Evolutionary conservation across 2,888 invertebrate genomes (phyloP), one percentile per base, ranked within the genome.

Genomic region (Barypeithes pellucidus): DNA sequence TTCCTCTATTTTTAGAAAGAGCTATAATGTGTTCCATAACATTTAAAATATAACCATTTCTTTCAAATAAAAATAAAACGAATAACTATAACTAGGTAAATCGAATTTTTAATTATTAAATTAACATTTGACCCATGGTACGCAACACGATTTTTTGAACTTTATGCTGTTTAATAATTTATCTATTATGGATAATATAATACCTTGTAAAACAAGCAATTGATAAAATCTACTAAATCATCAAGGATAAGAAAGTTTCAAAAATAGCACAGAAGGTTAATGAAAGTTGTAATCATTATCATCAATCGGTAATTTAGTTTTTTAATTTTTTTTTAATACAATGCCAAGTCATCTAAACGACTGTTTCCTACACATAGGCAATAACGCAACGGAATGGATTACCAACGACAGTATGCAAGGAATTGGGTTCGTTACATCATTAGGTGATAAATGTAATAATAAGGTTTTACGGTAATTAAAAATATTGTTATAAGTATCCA

Each of bases 381-480:
- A 39, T 8, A 39, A 39, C 29, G 14, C 29, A 54, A 33, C 16
- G 29, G 33, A n/a, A 24, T 24, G 33, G 12, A 54, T 22, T 54
- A 54, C 1, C 9, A n/a, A n/a, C n/a, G n/a, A 0, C 16, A 33
- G 52, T 9, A 54, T 33, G 54, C 33, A 54, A 54, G 29, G 33
- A 16, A 16, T 12, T 33, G 12, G 33, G 12, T 12, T 54, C 54
- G 29, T 54, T 54, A 33, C 54, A 54, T 54, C 54, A 54, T 54
- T 29, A 29, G 29, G 29, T 29, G 9, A 7, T 29, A 45, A 45
- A 45, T 45, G 45, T 18, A 18, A 18, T 50, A 50, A 29, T 29
- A 29, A 8, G 12, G 4, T 14, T 43, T 43, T 47, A 20, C 18
- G 20, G 18, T 9, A 47, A n/a, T 22, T 47, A 11, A 47, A 20